Conservation (phyloP, 2,797 vertebrate genomes). For the Gallinago solitaria region DNA sequence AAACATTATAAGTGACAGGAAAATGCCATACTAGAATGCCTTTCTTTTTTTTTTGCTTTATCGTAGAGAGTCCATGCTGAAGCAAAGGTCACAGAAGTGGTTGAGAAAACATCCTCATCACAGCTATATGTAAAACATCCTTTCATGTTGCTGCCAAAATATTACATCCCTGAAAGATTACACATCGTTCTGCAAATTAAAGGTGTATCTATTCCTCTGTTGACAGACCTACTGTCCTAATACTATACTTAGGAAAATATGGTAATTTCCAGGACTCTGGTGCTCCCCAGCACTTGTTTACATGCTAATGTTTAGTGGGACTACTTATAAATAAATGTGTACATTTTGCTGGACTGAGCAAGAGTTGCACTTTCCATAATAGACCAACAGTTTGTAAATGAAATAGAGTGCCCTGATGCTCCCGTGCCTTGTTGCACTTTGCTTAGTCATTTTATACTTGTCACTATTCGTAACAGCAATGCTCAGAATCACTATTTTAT, state of each 20-base stretch:
- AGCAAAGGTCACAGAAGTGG: neutral
- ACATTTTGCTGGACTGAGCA: neutral
- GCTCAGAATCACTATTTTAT: neutral
- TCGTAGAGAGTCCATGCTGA: neutral
- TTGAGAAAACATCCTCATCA: neutral
- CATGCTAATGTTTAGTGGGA: neutral
- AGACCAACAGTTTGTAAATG: neutral
- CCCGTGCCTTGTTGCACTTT: neutral
- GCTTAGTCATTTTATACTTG: neutral
- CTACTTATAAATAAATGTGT: neutral
- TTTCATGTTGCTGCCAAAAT: neutral
- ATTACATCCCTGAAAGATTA: neutral
- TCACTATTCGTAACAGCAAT: neutral
- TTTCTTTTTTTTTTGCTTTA: neutral
- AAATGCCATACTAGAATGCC: neutral
- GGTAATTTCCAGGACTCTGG: neutral
- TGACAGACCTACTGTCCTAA: neutral
- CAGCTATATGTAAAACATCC: neutral
- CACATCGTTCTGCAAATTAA: neutral
- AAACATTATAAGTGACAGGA: neutral
- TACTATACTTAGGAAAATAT: neutral
- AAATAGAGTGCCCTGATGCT: neutral
- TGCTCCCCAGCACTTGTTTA: neutral
- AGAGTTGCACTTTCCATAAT: neutral
- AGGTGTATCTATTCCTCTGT: neutral